Evolutionary conservation across 2,888 invertebrate genomes (phyloP).

Genomic region (Lasius fuliginosus): DNA sequence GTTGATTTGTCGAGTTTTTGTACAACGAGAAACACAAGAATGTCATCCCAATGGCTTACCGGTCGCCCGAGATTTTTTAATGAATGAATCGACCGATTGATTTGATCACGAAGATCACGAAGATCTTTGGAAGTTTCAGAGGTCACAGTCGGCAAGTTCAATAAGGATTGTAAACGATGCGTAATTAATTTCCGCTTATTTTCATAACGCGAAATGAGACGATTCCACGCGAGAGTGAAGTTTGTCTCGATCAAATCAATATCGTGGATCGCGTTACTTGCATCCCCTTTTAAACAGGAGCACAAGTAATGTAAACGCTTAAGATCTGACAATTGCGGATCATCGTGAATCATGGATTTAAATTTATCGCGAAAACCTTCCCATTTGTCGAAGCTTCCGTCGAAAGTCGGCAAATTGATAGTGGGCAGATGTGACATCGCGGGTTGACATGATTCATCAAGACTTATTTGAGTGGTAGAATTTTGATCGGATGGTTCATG

Average conservation of each 20-base stretch:
- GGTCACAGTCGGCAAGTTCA: not conserved
- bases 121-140: not conserved
- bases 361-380: too few relatives aligned
- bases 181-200: not conserved
- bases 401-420: too few relatives aligned
- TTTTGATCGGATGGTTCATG: too few relatives aligned
- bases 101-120: not conserved
- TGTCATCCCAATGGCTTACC: not conserved
- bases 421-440: too few relatives aligned
- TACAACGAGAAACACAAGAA: not conserved
- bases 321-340: not conserved
- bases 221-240: not conserved
- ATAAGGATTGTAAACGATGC: not conserved
- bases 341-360: not conserved
- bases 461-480: too few relatives aligned
- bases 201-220: not conserved
- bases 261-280: not conserved
- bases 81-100: not conserved
- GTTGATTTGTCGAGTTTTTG: not conserved
- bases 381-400: too few relatives aligned
- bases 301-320: not conserved
- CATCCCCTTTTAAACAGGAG: not conserved
- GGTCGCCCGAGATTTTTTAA: not conserved
- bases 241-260: not conserved
- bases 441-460: too few relatives aligned